These are phyloP conservation scores for Griposia aprilina DNA, from an alignment of 2,888 invertebrate genomes.

Conservation along the genomic window DNA sequence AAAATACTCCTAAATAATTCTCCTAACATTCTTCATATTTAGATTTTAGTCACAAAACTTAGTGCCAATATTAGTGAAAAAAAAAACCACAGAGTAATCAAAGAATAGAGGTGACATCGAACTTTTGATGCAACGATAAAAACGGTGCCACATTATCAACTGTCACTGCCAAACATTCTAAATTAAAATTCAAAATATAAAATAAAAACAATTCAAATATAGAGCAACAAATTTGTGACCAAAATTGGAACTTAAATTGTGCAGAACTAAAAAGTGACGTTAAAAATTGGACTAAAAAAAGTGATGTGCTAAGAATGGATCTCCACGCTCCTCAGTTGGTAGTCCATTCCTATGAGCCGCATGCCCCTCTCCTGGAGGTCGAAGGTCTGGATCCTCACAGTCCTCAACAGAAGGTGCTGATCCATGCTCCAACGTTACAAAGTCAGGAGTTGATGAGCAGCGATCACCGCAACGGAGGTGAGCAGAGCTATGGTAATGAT, in stretches of 20 bases:
- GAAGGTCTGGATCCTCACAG: slow-evolving; percentile 88
- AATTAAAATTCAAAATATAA: slow-evolving; percentile 26
- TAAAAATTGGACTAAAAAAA: slow-evolving; percentile 44
- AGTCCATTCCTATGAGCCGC: slow-evolving; percentile 88
- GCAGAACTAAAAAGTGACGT: slow-evolving; percentile 21
- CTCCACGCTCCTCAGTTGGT: slow-evolving; percentile 87
- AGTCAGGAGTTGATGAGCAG: slow-evolving; percentile 84
- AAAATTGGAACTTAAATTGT: slow-evolving; percentile 13
- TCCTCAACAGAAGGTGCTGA: slow-evolving; percentile 88
- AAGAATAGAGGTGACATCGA: slow-evolving; percentile 70
- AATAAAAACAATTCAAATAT: not conserved
- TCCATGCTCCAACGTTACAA: slow-evolving; percentile 86
- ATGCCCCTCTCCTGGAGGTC: slow-evolving; percentile 86
- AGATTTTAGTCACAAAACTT: slow-evolving; percentile 69
- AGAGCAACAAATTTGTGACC: slow-evolving; percentile 15
- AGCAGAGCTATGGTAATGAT: slow-evolving; percentile 60
- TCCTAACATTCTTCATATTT: slow-evolving; percentile 67
- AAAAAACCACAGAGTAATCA: slow-evolving; percentile 64
- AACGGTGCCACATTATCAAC: slow-evolving; percentile 69
- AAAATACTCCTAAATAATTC: slow-evolving; percentile 79
- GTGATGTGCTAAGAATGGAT: slow-evolving; percentile 82
- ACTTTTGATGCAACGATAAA: slow-evolving; percentile 76
- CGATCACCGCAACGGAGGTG: slow-evolving; percentile 88
- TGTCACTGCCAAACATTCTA: slow-evolving; percentile 39
- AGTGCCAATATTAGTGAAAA: slow-evolving; percentile 79